Conservation (phyloP, 1,140 invertebrate species). For the Caenorhabditis tropicalis region DNA sequence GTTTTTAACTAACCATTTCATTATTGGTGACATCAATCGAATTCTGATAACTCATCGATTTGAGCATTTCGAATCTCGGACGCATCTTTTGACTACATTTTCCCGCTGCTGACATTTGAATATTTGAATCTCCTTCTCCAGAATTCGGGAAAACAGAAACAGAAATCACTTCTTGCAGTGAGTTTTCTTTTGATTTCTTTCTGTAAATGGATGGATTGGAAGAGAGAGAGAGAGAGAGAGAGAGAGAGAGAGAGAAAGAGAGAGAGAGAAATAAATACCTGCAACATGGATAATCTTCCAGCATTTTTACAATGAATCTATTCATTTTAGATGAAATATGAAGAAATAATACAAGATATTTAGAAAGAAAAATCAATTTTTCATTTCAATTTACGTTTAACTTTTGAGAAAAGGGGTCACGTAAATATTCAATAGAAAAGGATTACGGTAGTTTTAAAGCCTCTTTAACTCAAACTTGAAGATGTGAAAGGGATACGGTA, state of each 20-base stretch:
- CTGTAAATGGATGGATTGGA: neutral
- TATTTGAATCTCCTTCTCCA: neutral
- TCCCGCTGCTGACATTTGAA: neutral
- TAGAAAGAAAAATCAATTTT: neutral
- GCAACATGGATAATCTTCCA: neutral
- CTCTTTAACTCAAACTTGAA: too few relatives aligned
- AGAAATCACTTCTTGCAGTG: neutral
- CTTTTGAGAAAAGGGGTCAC: neutral
- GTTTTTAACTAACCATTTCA: neutral
- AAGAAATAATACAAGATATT: neutral
- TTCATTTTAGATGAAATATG: neutral
- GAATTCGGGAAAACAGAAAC: neutral
- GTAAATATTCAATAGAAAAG: too few relatives aligned
- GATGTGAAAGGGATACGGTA: too few relatives aligned
- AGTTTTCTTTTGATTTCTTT: neutral
- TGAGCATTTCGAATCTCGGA: constrained; percentile 30
- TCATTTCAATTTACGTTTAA: too few relatives aligned
- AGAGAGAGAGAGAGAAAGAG: neutral
- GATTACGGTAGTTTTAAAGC: too few relatives aligned
- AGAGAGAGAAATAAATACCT: neutral
- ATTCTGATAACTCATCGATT: constrained; percentile 22
- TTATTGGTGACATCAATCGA: constrained; percentile 15
- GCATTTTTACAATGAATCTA: neutral
- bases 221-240: neutral
- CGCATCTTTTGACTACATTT: constrained; percentile 15